phyloP scores from a whole-genome alignment of 1,140 invertebrate genomes.

The Achatina immaculata region DNA sequence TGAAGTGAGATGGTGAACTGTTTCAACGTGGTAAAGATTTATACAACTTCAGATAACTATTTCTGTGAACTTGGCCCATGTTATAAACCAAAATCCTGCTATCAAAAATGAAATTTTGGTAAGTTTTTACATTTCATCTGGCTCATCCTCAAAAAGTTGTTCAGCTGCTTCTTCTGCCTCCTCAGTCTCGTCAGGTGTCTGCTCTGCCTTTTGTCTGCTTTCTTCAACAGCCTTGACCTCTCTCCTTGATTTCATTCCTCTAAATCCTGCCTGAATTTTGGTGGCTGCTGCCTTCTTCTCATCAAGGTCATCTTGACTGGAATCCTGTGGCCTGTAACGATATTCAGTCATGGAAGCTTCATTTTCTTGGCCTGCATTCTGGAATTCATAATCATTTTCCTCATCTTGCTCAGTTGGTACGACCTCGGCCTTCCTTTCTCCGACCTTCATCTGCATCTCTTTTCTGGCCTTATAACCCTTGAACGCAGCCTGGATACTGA shows the following conservation, averaged over 20 bases:
- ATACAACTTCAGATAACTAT: too few relatives aligned
- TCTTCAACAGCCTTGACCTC: conserved; percentile 38
- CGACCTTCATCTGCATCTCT: conserved; percentile 25
- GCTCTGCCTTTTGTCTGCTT: background rate
- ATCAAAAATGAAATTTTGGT: too few relatives aligned
- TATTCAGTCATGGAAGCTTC: too few relatives aligned
- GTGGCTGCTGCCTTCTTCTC: conserved; percentile 54
- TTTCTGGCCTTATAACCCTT: conserved; percentile 58
- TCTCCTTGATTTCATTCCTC: conserved; percentile 48
- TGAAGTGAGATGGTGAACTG: too few relatives aligned
- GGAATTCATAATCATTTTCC: background rate
- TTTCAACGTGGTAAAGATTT: too few relatives aligned
- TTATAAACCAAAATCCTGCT: too few relatives aligned
- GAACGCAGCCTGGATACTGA: conserved; percentile 66
- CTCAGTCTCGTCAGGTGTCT: background rate
- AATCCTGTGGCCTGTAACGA: background rate
- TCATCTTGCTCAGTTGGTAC: background rate
- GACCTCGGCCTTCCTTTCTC: background rate
- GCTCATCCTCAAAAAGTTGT: background rate
- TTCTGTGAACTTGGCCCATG: too few relatives aligned
- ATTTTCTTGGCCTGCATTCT: background rate
- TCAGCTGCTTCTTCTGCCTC: background rate
- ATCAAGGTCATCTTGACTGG: conserved; percentile 40
- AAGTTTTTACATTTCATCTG: background rate
- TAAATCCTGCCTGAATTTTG: conserved; percentile 63